phyloP scores from a whole-genome alignment of 2,888 invertebrate species.

The Invenusta paracnida region DNA sequence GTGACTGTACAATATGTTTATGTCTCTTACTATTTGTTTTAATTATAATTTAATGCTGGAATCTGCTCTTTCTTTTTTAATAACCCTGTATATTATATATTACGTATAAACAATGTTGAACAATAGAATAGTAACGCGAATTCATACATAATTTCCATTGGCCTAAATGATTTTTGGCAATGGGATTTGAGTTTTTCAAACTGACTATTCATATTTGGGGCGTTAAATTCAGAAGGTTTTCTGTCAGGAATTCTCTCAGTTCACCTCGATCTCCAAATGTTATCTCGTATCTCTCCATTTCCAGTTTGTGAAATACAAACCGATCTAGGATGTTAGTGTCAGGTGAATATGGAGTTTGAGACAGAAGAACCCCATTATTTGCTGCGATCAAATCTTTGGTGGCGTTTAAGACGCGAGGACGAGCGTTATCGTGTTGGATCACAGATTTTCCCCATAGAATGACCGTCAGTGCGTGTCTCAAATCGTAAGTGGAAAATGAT shows the following conservation, averaged over 20 bases:
- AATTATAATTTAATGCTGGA: too few relatives aligned
- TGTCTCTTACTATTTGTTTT: too few relatives aligned
- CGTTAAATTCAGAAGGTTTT: background rate
- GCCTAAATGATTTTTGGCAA: background rate
- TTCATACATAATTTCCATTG: background rate
- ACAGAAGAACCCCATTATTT: too few relatives aligned
- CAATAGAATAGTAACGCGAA: background rate
- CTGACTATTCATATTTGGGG: background rate
- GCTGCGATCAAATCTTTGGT: too few relatives aligned
- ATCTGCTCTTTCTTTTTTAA: too few relatives aligned
- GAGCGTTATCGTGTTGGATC: too few relatives aligned
- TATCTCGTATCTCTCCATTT: background rate
- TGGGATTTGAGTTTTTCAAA: background rate
- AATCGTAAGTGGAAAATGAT: too few relatives aligned
- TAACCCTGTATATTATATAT: background rate
- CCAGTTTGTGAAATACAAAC: background rate
- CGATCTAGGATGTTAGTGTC: background rate
- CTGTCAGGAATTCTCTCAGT: background rate
- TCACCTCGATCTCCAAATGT: background rate
- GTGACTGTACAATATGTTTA: too few relatives aligned
- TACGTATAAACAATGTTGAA: background rate
- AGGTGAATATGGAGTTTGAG: background rate
- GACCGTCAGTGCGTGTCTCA: too few relatives aligned
- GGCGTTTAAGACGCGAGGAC: too few relatives aligned
- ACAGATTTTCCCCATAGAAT: too few relatives aligned